Conservation (phyloP, 2,888 invertebrate genomes). For the Leuctra nigra region DNA sequence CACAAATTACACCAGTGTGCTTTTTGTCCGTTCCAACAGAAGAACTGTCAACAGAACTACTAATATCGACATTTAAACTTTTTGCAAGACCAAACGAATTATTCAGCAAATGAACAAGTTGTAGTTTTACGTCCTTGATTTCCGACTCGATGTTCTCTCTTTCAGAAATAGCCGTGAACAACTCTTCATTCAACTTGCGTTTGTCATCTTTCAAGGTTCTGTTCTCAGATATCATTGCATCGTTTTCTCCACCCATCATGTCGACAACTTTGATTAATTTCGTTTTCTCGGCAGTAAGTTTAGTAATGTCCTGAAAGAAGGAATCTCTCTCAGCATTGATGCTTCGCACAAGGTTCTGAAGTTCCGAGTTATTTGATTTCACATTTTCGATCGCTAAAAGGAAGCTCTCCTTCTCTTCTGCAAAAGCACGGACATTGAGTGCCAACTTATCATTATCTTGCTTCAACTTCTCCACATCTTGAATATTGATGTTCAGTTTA, state of each 20-base stretch:
- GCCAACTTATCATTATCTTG: conserved; percentile 9
- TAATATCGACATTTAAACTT: neutral
- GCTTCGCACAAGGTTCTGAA: conserved; percentile 20
- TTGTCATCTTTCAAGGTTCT: conserved; percentile 21
- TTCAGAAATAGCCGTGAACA: conserved; percentile 11
- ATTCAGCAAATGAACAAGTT: neutral
- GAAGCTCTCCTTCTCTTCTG: conserved; percentile 23
- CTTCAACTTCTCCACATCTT: conserved; percentile 16
- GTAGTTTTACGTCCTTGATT: conserved; percentile 6
- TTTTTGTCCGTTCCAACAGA: neutral
- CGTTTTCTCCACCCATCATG: conserved; percentile 7
- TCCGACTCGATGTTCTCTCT: conserved; percentile 11
- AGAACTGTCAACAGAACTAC: neutral
- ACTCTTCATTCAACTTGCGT: conserved; percentile 21
- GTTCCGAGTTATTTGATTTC: conserved; percentile 26
- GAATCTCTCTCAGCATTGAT: conserved; percentile 24
- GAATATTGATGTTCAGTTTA: conserved; percentile 12
- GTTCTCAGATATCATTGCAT: conserved; percentile 18
- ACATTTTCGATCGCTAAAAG: conserved; percentile 23
- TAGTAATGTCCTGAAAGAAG: conserved; percentile 13
- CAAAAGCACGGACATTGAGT: conserved; percentile 6
- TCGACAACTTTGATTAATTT: conserved; percentile 16
- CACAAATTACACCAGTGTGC: conserved; percentile 11
- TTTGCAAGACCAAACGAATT: neutral
- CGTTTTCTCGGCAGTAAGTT: conserved; percentile 21